Conservation (phyloP, 2,113 vertebrate species). For the Regulus satrapa region DNA sequence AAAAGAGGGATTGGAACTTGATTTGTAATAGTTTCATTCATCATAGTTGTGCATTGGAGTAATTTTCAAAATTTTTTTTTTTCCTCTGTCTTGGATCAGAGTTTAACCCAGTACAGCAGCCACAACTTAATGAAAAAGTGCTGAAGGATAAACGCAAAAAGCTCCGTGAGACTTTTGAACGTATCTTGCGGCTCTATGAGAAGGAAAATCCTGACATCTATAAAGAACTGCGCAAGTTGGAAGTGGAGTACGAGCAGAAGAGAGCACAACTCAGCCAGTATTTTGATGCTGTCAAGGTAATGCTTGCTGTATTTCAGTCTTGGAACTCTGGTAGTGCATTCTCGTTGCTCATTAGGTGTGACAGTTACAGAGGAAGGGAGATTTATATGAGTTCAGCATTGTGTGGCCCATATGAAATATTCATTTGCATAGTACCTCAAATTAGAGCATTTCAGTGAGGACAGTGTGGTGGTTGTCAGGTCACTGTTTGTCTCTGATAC, state of each 20-base stretch:
- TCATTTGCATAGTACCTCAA: neutral
- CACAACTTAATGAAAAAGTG: conserved; percentile 95
- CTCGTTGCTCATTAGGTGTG: neutral
- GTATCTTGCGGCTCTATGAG: conserved; percentile 92
- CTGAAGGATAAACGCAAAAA: conserved; percentile 97
- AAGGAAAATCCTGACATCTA: conserved; percentile 96
- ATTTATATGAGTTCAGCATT: neutral
- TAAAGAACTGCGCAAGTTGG: conserved; percentile 91
- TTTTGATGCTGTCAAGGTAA: conserved; percentile 97
- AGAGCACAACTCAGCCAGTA: conserved; percentile 94
- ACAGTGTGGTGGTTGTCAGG: neutral
- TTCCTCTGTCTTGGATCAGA: conserved; percentile 69
- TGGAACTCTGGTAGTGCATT: neutral
- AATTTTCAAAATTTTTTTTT: neutral
- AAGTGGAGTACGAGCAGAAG: conserved; percentile 95
- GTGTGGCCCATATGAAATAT: neutral
- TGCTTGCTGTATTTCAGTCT: neutral
- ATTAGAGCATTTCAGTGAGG: neutral
- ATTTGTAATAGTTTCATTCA: neutral
- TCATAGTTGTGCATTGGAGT: neutral
- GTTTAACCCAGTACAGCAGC: conserved; percentile 95
- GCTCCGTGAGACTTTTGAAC: conserved; percentile 94
- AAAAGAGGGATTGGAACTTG: neutral
- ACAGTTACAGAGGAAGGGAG: neutral
- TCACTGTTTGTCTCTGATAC: neutral